Conservation (phyloP, 2,113 vertebrate species). For the Salminus brasiliensis region DNA sequence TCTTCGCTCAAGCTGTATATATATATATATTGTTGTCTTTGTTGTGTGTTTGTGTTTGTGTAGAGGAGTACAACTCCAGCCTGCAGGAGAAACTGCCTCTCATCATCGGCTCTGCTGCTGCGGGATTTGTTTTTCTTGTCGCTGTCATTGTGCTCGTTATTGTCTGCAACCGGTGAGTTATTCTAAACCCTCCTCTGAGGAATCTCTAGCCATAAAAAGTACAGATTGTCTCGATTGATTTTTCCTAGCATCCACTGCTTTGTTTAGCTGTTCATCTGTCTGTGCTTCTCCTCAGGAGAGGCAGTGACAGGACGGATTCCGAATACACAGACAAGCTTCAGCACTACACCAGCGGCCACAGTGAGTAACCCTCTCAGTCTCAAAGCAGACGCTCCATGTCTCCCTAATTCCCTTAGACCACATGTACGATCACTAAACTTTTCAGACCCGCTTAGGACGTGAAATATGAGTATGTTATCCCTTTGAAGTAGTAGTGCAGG, state of each 20-base stretch:
- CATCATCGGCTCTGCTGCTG: slow-evolving; percentile 89
- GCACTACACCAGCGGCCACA: slow-evolving; percentile 96
- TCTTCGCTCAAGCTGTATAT: slow-evolving; percentile 2
- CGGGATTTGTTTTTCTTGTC: slow-evolving; percentile 90
- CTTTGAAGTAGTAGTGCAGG: not conserved
- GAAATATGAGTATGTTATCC: slow-evolving; percentile 1
- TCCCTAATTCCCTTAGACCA: not conserved
- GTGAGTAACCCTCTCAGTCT: slow-evolving; percentile 77
- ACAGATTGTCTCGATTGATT: not conserved
- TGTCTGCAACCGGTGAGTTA: slow-evolving; percentile 87
- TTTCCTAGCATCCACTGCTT: not conserved
- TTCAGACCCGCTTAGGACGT: not conserved
- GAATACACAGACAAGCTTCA: slow-evolving; percentile 97
- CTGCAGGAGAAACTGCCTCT: slow-evolving; percentile 94
- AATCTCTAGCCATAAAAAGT: not conserved
- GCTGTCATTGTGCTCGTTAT: slow-evolving; percentile 86
- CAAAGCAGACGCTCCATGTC: not conserved
- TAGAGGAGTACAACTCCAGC: slow-evolving; percentile 92
- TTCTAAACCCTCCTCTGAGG: not conserved
- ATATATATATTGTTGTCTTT: slow-evolving; percentile 13
- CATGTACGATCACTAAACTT: not conserved
- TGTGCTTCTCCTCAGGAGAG: slow-evolving; percentile 79
- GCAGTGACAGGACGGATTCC: slow-evolving; percentile 87
- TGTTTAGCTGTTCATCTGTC: not conserved
- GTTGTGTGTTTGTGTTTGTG: slow-evolving; percentile 8